These are phyloP conservation scores for Dendrophyllia cribrosa DNA, from an alignment of 64 coral and sea anemone genomes.

Conservation along the genomic window DNA sequence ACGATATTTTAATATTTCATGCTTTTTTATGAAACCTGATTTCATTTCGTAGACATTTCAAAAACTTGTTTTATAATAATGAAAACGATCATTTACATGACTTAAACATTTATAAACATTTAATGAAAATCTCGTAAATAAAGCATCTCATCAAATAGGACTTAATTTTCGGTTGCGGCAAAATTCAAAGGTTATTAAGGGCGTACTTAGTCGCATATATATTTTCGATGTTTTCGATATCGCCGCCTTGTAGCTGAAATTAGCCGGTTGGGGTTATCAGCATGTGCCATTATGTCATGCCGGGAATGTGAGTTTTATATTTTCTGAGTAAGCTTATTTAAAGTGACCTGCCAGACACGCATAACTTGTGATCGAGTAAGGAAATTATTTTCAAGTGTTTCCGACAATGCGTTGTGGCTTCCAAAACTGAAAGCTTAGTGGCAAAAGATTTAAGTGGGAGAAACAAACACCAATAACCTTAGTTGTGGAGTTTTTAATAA, in stretches of 20 bases:
- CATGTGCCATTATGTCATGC: conserved; percentile 6
- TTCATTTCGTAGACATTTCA: conserved; percentile 14
- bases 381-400: conserved; percentile 2
- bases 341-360: not conserved
- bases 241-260: conserved; percentile 5
- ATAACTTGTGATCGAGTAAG: not conserved
- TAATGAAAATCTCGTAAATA: not conserved
- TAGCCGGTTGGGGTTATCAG: not conserved
- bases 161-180: not conserved
- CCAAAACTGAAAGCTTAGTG: not conserved
- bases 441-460: not conserved
- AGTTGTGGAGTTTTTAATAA: not conserved
- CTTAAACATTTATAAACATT: not conserved
- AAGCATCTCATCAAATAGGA: not conserved
- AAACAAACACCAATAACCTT: not conserved
- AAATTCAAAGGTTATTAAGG: not conserved
- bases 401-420: not conserved
- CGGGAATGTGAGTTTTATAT: not conserved
- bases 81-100: not conserved
- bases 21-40: not conserved
- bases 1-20: conserved; percentile 39
- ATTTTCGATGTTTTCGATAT: conserved; percentile 7
- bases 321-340: not conserved
- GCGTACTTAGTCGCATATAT: not conserved
- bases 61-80: not conserved